Percentiles rank a stretch among this genome's conserved stretches.
Conservation (phyloP, 2,888 invertebrate species). For the Hydrotaea cyrtoneurina region DNA sequence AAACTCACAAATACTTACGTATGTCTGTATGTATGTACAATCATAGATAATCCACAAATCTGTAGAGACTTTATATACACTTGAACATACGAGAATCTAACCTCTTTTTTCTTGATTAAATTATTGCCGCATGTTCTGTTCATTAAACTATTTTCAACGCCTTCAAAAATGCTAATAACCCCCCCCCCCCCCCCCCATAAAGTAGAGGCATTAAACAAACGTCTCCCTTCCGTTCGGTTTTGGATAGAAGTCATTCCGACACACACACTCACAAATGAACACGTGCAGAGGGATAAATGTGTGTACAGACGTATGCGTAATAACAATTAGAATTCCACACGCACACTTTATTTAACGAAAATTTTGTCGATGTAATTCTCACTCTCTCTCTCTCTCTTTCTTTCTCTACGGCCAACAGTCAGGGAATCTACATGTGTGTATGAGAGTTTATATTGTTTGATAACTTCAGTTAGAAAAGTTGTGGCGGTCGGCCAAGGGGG, state of each 20-base stretch:
- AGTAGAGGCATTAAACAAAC: constrained; percentile 15
- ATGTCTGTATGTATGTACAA: no score
- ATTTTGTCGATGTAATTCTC: background rate
- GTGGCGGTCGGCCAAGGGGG: background rate
- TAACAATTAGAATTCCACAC: constrained; percentile 47
- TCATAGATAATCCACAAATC: no score
- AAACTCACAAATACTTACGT: no score
- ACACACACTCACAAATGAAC: background rate
- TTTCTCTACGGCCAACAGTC: background rate
- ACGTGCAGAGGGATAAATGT: background rate
- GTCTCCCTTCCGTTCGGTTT: background rate
- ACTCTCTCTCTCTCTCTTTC: background rate
- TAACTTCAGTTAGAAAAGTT: background rate
- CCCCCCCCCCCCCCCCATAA: no score
- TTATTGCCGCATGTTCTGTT: background rate
- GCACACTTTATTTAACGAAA: constrained; percentile 24
- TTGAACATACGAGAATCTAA: no score
- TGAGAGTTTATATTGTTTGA: no score
- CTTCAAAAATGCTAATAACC: constrained; percentile 19
- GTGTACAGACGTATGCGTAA: background rate
- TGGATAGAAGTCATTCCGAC: constrained; percentile 4
- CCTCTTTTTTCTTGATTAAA: background rate
- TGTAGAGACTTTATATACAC: no score
- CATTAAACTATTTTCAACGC: constrained; percentile 23
- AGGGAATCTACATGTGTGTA: no score